Base-by-base conservation (phyloP, 2,113 vertebrate species). In the Microtus oregoni region DNA sequence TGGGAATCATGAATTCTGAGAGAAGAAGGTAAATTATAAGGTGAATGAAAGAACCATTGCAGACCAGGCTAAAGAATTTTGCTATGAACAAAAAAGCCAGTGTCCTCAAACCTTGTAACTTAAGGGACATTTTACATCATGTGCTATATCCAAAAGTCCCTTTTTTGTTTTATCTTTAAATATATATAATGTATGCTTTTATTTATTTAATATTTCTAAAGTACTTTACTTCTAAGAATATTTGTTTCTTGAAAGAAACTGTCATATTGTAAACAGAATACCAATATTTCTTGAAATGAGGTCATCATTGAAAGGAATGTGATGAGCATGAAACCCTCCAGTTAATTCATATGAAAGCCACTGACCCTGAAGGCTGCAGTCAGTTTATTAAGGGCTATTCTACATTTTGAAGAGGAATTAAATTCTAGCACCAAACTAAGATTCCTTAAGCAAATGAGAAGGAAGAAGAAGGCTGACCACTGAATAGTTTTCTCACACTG, bases 11-110 rank as follows among this genome's bases (percentile, higher is more conserved):
- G 19, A 24, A 5, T 76, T 30, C 50, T 70, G 58, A 44, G 24
- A 72, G 35, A 28, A 92, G 58, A 93, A 95, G 78, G 38, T 20
- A 83, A 73, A 90, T 91, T 90, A 87, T 44, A 89, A 94, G 72
- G 76, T 67, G 30, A 90, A 76, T 5, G 47, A 70, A 94, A 91
- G 52, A 95, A n/a, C 5, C 41, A 65, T 30, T 85, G 26, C 61
- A 67, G 65, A 28, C 41, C 24, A 8, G 70, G 35, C 68, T 91
- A 11, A 87, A 70, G 28, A 95, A 92, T 72, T 93, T 78, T 81
- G 28, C 47, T 75, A 38, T n/a, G 82, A 68, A 90, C 35, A 70
- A 15, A 19, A 79, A 95, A 92, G 22, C 61, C n/a, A 75, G 35
- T 24, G 50, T 72, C 92, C 11, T 38, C 76, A 95, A 88, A 86